A percentile compares a stretch with the other conserved stretches of the same genome.
Conservation (phyloP, 1,140 invertebrate genomes). For the Caerostris extrusa region DNA sequence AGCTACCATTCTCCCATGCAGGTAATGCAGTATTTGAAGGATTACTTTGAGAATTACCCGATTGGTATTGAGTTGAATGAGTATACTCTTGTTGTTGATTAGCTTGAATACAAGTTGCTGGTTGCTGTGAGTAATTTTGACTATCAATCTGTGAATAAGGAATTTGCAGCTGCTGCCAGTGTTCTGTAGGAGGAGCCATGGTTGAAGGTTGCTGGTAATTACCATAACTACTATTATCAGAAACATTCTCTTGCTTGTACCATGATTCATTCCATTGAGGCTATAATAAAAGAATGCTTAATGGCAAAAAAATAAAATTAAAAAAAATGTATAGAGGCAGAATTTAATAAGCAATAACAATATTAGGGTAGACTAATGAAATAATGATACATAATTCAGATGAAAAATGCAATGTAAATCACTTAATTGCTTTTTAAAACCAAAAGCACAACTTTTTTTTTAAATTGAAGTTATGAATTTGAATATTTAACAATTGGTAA, state of each 20-base stretch:
- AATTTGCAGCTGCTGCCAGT: slow-evolving; percentile 55
- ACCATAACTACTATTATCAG: background rate
- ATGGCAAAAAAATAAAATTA: background rate
- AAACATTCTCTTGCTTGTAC: slow-evolving; percentile 33
- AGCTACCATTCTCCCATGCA: slow-evolving; percentile 59
- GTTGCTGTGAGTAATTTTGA: slow-evolving; percentile 50
- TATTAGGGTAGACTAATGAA: background rate
- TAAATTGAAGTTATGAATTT: too few relatives aligned
- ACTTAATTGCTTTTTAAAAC: too few relatives aligned
- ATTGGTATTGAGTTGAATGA: background rate
- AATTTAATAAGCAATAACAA: background rate
- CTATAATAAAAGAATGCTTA: background rate
- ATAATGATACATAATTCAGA: too few relatives aligned
- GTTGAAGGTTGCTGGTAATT: slow-evolving; percentile 51
- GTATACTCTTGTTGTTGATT: background rate
- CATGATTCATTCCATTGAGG: slow-evolving; percentile 30
- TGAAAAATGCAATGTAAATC: too few relatives aligned
- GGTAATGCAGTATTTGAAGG: background rate
- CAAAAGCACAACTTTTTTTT: too few relatives aligned
- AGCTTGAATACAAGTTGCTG: background rate
- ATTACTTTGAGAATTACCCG: background rate
- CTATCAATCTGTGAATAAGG: slow-evolving; percentile 43
- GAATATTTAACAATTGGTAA: too few relatives aligned
- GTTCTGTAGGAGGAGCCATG: background rate
- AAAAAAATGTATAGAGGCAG: background rate